Base-by-base conservation (phyloP, 2,113 vertebrate species). In the Aspiorhynchus laticeps region DNA sequence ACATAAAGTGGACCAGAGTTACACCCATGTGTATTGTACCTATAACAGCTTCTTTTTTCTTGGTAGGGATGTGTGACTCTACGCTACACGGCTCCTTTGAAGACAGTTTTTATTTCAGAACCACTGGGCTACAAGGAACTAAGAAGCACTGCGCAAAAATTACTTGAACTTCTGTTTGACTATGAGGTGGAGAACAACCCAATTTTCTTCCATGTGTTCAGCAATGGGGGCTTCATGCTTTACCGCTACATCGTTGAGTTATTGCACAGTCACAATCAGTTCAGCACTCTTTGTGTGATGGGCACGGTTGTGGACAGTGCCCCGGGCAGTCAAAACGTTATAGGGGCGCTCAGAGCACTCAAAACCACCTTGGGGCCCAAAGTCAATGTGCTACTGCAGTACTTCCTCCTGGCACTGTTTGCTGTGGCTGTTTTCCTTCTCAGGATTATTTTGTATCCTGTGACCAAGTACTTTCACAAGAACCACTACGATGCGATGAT, bases 181-280 rank as follows among this genome's bases (percentile, higher is more conserved):
- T 95, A 97, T 4, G 95, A 97, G 15, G 88, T 99, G 83, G 97
- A 98, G 85, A 95, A 95, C 92, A 97, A 96, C 74, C 98, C 97
- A 0, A 71, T 99, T 82, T 93, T 99, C 86, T 98, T 99, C 87
- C 98, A 99, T 0, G 91, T 98, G 4, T 99, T 99, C 92, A 99
- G 98, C 91, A 99, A 99, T 0, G 97, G 96, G 0, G 98, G 98
- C 12, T 96, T 93, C 94, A 98, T 99, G 98, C 93, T 99, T 7
- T 99, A 99, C 93, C 96, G 98, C 5, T 98, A 98, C n/a, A 88
- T 99, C 17, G 67, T 96, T 0, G 97, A 98, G 91, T 93, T 95
- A 1, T 87, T 99, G 67, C 95, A 94, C 69, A 94, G 87, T 19
- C 94, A 97, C 14, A 86, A 81, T 80, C 95, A 95, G 3, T 97